A percentile compares a stretch with the other conserved stretches of the same genome.
phyloP scores from a whole-genome alignment of 1,140 invertebrate species.

The Charaxes varanes region DNA sequence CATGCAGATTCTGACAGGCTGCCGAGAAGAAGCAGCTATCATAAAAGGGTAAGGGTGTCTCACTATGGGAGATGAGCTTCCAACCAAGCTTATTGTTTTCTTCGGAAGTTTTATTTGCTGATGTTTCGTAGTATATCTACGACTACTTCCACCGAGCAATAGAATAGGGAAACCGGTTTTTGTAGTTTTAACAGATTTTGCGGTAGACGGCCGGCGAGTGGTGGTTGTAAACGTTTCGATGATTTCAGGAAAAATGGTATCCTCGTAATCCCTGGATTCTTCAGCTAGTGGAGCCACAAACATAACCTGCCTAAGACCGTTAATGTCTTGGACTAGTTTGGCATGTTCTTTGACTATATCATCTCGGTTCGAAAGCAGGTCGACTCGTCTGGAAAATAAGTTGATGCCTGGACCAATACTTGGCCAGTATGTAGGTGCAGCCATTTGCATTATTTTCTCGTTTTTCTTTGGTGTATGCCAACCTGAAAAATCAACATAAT shows the following conservation, averaged over 20 bases:
- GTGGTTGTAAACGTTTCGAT: slow-evolving; percentile 47
- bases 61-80: slow-evolving; percentile 40
- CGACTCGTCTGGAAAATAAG: slow-evolving; percentile 27
- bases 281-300: slow-evolving; percentile 39
- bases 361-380: slow-evolving; percentile 32
- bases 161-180: slow-evolving; percentile 38
- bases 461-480: slow-evolving; percentile 17
- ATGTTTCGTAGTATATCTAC: slow-evolving; percentile 32
- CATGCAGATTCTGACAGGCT: slow-evolving; percentile 43
- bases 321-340: slow-evolving; percentile 62
- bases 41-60: slow-evolving; percentile 55
- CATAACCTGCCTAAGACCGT: slow-evolving; percentile 47
- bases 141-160: slow-evolving; percentile 44
- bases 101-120: slow-evolving; percentile 32
- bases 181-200: slow-evolving; percentile 17
- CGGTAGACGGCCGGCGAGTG: slow-evolving; percentile 16
- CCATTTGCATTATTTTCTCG: slow-evolving; percentile 1
- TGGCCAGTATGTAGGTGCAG: slow-evolving; percentile 16
- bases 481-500: slow-evolving; percentile 6
- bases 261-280: slow-evolving; percentile 53
- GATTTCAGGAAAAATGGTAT: slow-evolving; percentile 54
- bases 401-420: slow-evolving; percentile 7
- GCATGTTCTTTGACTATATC: slow-evolving; percentile 63
- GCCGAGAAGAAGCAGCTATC: slow-evolving; percentile 28
- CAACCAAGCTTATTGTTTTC: slow-evolving; percentile 42